Percentiles rank a stretch among this genome's conserved stretches.
Conservation (phyloP, 2,113 vertebrate species). For the Bungarus multicinctus region DNA sequence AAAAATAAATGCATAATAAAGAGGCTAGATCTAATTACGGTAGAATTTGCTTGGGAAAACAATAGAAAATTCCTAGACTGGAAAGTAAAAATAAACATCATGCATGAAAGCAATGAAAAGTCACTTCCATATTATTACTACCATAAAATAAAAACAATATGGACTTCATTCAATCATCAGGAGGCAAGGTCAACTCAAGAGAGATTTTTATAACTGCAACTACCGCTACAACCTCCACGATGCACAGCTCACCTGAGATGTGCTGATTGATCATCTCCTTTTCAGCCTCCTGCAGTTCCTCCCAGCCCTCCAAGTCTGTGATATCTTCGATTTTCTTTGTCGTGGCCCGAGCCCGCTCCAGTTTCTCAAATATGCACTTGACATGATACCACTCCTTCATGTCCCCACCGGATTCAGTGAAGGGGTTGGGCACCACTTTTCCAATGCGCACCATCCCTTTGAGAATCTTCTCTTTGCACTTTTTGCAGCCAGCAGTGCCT, state of each 20-base stretch:
- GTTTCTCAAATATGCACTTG: conserved; percentile 96
- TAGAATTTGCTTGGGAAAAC: background rate
- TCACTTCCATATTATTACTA: background rate
- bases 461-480: conserved; percentile 96
- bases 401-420: conserved; percentile 92
- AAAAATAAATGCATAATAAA: background rate
- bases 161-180: background rate
- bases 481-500: conserved; percentile 93
- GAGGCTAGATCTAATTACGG: background rate
- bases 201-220: background rate
- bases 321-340: conserved; percentile 97
- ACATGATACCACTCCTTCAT: conserved; percentile 99
- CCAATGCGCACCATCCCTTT: conserved; percentile 92
- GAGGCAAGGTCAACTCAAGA: background rate
- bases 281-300: conserved; percentile 89
- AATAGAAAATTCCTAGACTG: background rate
- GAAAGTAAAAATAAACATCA: background rate
- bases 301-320: conserved; percentile 95
- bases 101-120: background rate
- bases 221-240: background rate
- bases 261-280: conserved; percentile 87
- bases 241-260: conserved; percentile 75
- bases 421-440: conserved; percentile 95
- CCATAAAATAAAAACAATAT: background rate
- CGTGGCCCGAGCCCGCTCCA: conserved; percentile 89